A percentile compares a stretch with the other conserved stretches of the same genome.
Conservation (phyloP, 1,140 invertebrate species). For the Drosophila saltans region DNA sequence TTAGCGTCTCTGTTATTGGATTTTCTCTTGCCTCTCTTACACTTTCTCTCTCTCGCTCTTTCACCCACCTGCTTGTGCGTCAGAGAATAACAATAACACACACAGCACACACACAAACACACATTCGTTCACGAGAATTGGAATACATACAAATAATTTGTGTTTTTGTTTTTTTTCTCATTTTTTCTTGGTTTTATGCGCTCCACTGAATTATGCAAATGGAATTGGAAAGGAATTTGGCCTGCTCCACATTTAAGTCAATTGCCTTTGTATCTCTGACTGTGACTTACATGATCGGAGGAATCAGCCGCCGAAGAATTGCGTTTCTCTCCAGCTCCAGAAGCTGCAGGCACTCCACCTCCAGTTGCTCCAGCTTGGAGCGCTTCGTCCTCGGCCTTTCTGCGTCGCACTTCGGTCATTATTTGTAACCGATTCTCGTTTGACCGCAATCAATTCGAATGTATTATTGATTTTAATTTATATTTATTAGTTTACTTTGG, state of each 20-base stretch:
- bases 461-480: conserved; percentile 8
- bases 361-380: conserved; percentile 42
- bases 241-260: conserved; percentile 42
- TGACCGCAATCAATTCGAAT: conserved; percentile 12
- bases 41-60: conserved; percentile 22
- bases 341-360: conserved; percentile 19
- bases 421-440: conserved; percentile 21
- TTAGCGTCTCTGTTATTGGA: conserved; percentile 56
- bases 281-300: conserved; percentile 80
- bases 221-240: conserved; percentile 25
- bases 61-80: conserved; percentile 73
- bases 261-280: conserved; percentile 12
- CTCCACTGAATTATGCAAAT: conserved; percentile 68
- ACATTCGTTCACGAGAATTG: conserved; percentile 21
- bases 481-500: neutral
- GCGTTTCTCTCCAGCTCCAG: conserved; percentile 46
- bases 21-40: conserved; percentile 43
- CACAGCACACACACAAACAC: conserved; percentile 31
- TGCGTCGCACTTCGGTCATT: conserved; percentile 77
- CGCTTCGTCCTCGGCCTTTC: conserved; percentile 65
- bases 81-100: conserved; percentile 78
- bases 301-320: conserved; percentile 78
- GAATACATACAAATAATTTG: conserved; percentile 22
- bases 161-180: conserved; percentile 60
- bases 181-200: conserved; percentile 48